Percentiles rank a stretch among this genome's conserved stretches.
Conservation (phyloP, 2,888 invertebrate species). For the Trissolcus japonicus region DNA sequence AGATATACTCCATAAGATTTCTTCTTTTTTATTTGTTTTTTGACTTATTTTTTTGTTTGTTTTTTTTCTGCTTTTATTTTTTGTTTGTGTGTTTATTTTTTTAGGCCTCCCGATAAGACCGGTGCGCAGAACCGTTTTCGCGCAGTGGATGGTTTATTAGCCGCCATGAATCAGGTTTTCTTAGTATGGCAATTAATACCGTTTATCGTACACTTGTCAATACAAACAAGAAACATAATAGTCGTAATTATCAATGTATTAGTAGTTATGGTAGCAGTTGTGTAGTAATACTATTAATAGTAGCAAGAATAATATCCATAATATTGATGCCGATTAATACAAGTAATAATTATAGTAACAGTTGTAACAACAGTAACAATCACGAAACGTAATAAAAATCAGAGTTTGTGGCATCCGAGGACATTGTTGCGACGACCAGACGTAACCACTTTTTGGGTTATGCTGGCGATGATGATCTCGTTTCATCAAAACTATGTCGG, state of each 20-base stretch:
- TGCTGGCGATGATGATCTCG: neutral
- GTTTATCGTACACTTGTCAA: slow-evolving; percentile 67
- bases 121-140: slow-evolving; percentile 69
- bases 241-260: slow-evolving; percentile 61
- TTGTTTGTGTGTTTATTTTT: slow-evolving; percentile 18
- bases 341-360: slow-evolving; percentile 60
- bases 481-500: slow-evolving; percentile 21
- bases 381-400: slow-evolving; percentile 51
- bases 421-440: slow-evolving; percentile 44
- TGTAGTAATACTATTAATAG: slow-evolving; percentile 58
- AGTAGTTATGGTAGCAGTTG: slow-evolving; percentile 58
- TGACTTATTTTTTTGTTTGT: slow-evolving; percentile 21
- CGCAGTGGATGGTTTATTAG: slow-evolving; percentile 73
- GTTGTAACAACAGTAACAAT: slow-evolving; percentile 60
- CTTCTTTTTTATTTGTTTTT: slow-evolving; percentile 18
- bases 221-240: slow-evolving; percentile 61
- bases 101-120: slow-evolving; percentile 66
- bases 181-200: slow-evolving; percentile 69
- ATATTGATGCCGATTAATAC: slow-evolving; percentile 58
- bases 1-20: slow-evolving; percentile 60
- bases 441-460: slow-evolving; percentile 21
- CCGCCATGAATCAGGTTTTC: slow-evolving; percentile 72
- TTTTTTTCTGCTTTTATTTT: slow-evolving; percentile 12
- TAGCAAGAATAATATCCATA: slow-evolving; percentile 58
- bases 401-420: slow-evolving; percentile 29